Evolutionary conservation across 2,888 invertebrate species (phyloP), one percentile per base, ranked within the genome.

Genomic region (Tridacna crocea): DNA sequence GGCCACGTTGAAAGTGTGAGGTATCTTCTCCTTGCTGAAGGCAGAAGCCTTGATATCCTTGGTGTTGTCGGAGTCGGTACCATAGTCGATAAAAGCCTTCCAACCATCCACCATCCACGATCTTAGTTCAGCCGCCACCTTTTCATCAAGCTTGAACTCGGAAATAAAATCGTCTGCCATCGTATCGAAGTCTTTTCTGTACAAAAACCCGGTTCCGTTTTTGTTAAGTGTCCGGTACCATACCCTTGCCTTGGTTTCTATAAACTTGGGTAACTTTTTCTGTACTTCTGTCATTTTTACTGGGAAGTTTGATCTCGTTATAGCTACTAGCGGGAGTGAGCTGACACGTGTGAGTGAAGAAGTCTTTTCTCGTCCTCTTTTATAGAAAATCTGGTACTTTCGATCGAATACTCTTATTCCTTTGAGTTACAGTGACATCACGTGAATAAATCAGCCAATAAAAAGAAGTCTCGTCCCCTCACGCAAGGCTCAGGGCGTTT

Each of bases 171-270:
- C 72, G 22, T 90, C 87, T 0, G 90, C 87, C 70, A 91, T 89
- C 24, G 88, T 70, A 17, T 66, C 78, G 74, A 86, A 91, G 75
- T 91, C 90, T 0, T 77, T 79, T 51, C 79, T 80, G 15, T 84
- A 77, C 85, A 90, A 89, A 61, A 72, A 83, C 0, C 89, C 91
- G 51, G 90, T 88, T 48, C 86, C 83, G 55, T 88, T 89, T n/a
- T 87, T 88, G 72, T 90, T 89, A 48, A 88, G 88, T 79, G 90
- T 80, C 22, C 88, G 86, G 75, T 90, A 92, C 90, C 91, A 92
- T 26, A 80, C 83, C 68, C 89, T 78, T 10, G 88, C 83, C 82
- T 90, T 90, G 12, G 77, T 63, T 66, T 88, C 86, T 0, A 88
- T 77, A 61, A 89, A 87, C 22, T 74, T 72, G 19, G 55, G 19